Conservation (phyloP, 92 coral and sea anemone species). For the Paramuricea clavata region DNA sequence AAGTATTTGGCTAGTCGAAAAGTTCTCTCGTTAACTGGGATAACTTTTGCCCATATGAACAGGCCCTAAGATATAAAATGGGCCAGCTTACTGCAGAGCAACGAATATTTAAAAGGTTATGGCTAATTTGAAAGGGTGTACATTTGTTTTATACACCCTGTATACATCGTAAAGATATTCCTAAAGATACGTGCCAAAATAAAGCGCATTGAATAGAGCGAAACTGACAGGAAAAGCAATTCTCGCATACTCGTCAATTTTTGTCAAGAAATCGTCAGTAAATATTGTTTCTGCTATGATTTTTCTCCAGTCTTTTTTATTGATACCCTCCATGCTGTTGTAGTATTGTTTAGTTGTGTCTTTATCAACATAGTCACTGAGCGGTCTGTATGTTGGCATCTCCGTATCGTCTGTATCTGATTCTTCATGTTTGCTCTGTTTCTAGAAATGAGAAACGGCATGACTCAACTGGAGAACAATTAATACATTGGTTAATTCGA, state of each 20-base stretch:
- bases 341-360: constrained; percentile 24
- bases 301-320: constrained; percentile 35
- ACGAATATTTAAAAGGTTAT: no score
- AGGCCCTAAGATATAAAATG: no score
- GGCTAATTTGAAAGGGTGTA: no score
- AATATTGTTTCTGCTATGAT: constrained; percentile 41
- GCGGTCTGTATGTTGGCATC: constrained; percentile 30
- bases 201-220: constrained; percentile 74
- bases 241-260: constrained; percentile 83
- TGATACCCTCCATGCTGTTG: constrained; percentile 37
- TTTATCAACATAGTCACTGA: constrained; percentile 36
- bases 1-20: no score
- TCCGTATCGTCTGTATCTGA: constrained; percentile 47
- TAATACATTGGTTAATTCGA: neutral
- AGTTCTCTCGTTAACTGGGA: no score
- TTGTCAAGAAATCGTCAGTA: constrained; percentile 68
- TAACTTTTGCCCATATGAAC: no score
- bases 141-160: no score
- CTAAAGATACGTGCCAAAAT: constrained; percentile 63
- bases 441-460: constrained; percentile 38
- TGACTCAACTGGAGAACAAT: no score
- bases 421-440: constrained; percentile 49
- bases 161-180: no score
- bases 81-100: no score
- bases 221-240: constrained; percentile 81